Conservation (phyloP, 2,113 vertebrate species). For the Amphiprion percula region DNA sequence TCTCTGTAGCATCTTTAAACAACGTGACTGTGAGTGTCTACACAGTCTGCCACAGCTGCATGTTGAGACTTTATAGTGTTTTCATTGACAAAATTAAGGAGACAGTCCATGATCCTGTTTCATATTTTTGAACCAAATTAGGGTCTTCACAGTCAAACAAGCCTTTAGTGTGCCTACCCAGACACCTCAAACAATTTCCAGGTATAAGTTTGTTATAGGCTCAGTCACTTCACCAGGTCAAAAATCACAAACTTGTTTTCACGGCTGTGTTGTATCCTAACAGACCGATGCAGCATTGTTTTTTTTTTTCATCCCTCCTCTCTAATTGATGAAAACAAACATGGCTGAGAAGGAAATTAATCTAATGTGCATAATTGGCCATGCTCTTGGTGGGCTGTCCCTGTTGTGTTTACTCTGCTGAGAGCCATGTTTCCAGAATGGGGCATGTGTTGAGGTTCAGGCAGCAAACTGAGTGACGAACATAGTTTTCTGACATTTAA, state of each 20-base stretch:
- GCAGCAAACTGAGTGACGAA: constrained; percentile 21
- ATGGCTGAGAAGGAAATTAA: constrained; percentile 62
- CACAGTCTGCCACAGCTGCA: neutral
- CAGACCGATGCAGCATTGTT: neutral
- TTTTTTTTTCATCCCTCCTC: constrained; percentile 23
- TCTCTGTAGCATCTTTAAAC: neutral
- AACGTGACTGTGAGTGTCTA: neutral
- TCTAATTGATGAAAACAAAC: constrained; percentile 65
- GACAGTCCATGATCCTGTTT: neutral
- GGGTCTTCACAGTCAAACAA: constrained; percentile 25
- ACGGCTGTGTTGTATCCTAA: constrained; percentile 9
- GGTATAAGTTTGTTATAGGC: neutral
- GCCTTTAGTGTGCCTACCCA: neutral
- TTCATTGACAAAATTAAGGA: constrained; percentile 4
- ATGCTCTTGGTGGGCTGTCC: constrained; percentile 32
- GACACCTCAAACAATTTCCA: neutral
- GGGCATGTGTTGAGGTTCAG: constrained; percentile 33
- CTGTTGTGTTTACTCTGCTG: constrained; percentile 53
- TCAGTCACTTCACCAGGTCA: neutral
- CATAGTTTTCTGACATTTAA: neutral
- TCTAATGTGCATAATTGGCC: constrained; percentile 55
- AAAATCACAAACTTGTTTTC: constrained; percentile 10
- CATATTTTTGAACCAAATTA: constrained; percentile 15
- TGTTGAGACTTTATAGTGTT: neutral
- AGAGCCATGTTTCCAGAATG: constrained; percentile 56